Conservation (phyloP, 2,113 vertebrate species). For the Cervus canadensis region DNA sequence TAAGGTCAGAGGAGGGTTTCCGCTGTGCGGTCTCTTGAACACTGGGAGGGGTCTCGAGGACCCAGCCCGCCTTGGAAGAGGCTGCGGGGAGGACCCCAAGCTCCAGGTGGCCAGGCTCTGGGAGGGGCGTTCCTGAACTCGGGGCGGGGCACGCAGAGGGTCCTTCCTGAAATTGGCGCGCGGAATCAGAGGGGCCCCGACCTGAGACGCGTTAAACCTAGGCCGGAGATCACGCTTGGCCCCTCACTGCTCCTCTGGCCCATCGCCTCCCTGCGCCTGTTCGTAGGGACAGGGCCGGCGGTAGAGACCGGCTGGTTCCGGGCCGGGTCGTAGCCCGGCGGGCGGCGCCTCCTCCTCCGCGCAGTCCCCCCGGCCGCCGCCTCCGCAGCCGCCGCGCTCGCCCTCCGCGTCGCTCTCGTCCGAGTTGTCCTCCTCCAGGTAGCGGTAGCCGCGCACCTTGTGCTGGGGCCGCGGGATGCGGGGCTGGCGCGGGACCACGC, state of each 20-base stretch:
- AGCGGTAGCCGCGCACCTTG: conserved; percentile 91
- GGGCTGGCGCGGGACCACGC: conserved; percentile 83
- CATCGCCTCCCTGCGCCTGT: conserved; percentile 72
- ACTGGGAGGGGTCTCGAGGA: background rate
- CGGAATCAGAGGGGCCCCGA: background rate
- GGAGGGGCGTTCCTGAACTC: background rate
- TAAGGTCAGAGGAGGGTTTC: too few relatives aligned
- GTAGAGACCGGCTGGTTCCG: background rate
- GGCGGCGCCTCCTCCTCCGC: conserved; percentile 56
- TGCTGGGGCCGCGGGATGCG: conserved; percentile 93
- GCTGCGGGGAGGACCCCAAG: background rate
- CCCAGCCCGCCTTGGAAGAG: background rate
- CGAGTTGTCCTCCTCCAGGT: conserved; percentile 93
- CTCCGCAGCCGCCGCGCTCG: background rate
- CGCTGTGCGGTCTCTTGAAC: background rate
- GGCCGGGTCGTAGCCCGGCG: conserved; percentile 33
- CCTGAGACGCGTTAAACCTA: background rate
- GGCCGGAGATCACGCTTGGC: fast-evolving
- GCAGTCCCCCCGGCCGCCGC: conserved; percentile 31
- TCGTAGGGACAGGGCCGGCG: conserved; percentile 38
- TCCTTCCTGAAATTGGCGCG: background rate
- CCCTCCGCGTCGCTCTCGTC: conserved; percentile 87
- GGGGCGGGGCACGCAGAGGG: background rate
- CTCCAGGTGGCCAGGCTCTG: background rate
- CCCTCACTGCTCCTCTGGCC: conserved; percentile 27